phyloP scores from a whole-genome alignment of 2,113 vertebrate genomes.

The Aspidoscelis tigris region DNA sequence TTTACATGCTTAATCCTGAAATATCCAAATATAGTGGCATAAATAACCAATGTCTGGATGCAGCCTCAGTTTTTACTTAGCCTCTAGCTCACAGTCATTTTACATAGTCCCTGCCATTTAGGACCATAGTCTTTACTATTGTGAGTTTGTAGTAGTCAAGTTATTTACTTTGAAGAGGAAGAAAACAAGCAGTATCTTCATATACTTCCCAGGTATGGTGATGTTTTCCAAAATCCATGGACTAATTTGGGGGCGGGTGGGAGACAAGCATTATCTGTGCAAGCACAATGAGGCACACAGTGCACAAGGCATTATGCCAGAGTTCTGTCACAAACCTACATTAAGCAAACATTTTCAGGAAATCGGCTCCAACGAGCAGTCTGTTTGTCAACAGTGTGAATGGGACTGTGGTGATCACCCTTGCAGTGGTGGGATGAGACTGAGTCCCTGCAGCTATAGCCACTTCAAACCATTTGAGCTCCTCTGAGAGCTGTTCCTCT shows the following conservation, averaged over 20 bases:
- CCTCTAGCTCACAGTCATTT: neutral
- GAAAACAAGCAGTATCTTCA: neutral
- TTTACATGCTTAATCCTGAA: too few species aligned
- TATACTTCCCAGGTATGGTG: neutral
- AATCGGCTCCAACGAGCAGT: slow-evolving; percentile 26
- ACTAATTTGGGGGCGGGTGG: neutral
- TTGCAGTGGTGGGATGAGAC: slow-evolving; percentile 5
- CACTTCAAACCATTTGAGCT: slow-evolving; percentile 62
- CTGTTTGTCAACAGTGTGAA: slow-evolving; percentile 24
- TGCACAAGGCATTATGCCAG: neutral
- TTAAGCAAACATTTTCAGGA: slow-evolving; percentile 20
- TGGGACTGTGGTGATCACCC: slow-evolving; percentile 46
- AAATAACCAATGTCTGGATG: too few species aligned
- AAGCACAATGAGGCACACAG: neutral
- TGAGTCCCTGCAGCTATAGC: slow-evolving; percentile 48
- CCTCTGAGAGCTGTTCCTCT: slow-evolving; percentile 59
- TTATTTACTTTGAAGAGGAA: neutral
- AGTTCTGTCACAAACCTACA: neutral
- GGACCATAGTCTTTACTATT: neutral
- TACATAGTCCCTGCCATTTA: neutral
- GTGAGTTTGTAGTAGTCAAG: neutral
- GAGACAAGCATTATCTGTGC: neutral
- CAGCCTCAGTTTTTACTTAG: too few species aligned
- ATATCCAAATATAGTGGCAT: too few species aligned
- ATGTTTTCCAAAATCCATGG: neutral